These are phyloP conservation scores for Xiphophorus birchmanni DNA, from an alignment of 2,797 vertebrate genomes.

Conservation along the genomic window DNA sequence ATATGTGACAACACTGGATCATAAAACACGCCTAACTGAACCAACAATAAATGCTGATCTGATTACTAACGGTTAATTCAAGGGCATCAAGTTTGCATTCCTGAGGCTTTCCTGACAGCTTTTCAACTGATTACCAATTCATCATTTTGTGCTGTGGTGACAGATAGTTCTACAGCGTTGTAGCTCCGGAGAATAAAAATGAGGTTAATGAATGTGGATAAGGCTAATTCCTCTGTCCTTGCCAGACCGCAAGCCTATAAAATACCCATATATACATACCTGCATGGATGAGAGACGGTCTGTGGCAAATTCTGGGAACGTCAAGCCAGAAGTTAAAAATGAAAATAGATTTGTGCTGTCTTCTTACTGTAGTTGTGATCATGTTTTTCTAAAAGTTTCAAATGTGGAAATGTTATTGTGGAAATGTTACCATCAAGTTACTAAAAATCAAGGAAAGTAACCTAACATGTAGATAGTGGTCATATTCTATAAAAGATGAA, in stretches of 20 bases:
- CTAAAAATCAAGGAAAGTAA: constrained; percentile 18
- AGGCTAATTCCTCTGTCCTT: constrained; percentile 82
- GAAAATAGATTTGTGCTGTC: constrained; percentile 34
- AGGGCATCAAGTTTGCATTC: constrained; percentile 80
- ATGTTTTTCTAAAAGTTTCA: constrained; percentile 49
- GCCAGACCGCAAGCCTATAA: constrained; percentile 76
- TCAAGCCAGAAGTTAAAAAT: constrained; percentile 40
- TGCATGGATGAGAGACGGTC: constrained; percentile 57
- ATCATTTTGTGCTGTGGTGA: constrained; percentile 80
- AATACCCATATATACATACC: constrained; percentile 61
- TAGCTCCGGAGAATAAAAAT: constrained; percentile 81
- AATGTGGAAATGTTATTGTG: constrained; percentile 13
- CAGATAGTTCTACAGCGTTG: constrained; percentile 72
- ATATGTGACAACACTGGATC: constrained; percentile 57
- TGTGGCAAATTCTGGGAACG: constrained; percentile 62
- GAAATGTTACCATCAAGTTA: constrained; percentile 2
- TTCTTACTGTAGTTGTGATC: constrained; percentile 44
- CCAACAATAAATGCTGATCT: constrained; percentile 80
- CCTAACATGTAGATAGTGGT: background rate
- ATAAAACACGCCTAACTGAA: constrained; percentile 73
- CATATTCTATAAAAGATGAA: background rate
- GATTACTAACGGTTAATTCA: constrained; percentile 83
- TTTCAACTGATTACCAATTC: constrained; percentile 84
- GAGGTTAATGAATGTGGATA: constrained; percentile 85
- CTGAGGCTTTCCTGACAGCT: constrained; percentile 81